Base-by-base conservation (phyloP, 35 echinoderm and acorn worm genomes). In the Heliocidaris erythrogramma region DNA sequence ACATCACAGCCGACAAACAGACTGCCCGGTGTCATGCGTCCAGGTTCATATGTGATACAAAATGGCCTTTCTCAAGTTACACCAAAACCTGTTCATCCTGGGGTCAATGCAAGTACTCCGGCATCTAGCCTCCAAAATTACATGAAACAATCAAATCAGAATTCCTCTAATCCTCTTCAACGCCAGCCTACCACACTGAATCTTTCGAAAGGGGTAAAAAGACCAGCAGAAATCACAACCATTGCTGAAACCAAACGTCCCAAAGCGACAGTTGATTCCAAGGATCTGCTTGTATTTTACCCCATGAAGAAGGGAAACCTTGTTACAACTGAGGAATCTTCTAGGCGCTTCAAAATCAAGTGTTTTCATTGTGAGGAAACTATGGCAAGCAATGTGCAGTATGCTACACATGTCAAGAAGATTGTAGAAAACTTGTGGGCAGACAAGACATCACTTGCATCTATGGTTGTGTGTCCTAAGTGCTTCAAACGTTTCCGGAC, bases 341-440 rank as follows among this genome's bases (percentile, higher is more conserved):
- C 87, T 2, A 48, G 65, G 21, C 93, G 85, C 31, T 86, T 86
- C 27, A 96, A 94, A 31, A 95, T 97, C 48, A 85, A 92, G 24
- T 97, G 96, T 50, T 95, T 95, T 93, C 94, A 95, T 31, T 97
- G 96, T 56, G 95, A 95, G 17, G 92, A 95, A 31, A 86, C 85
- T 27, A 94, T 97, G 60, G 53, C 90, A 13, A 95, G 88, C 61
- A 97, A 97, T 49, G 85, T 97, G 10, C 71, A 87, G 65, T 97
- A 95, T 85, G 95, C 95, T 49, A 52, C 92, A 30, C 96, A 97
- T 24, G 92, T 97, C 71, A 97, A 95, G 92, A 95, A 97, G 30
- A 95, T 95, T 71, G 89, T 95, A 71, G 96, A 97, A 10, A 97
- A 94, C 35, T 86, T 95, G 47, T 59, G 92, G 52, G 90, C 93